phyloP scores from a whole-genome alignment of 2,888 invertebrate species.

The Didymodactylos carnosus region DNA sequence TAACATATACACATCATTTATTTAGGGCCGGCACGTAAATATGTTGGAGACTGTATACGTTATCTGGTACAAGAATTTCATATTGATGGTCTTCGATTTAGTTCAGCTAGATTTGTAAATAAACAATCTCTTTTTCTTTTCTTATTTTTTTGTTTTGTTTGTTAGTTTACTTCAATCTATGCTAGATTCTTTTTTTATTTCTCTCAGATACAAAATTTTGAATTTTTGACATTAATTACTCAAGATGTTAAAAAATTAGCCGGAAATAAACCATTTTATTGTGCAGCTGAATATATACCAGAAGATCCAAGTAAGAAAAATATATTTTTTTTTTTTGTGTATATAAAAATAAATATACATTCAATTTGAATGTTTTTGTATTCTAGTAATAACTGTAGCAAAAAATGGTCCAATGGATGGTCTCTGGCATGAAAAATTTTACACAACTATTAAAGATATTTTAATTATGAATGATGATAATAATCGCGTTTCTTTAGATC shows the following conservation, averaged over 20 bases:
- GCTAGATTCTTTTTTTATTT: too few species aligned
- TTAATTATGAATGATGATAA: background rate
- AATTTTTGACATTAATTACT: background rate
- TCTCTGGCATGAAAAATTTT: background rate
- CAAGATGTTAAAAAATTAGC: background rate
- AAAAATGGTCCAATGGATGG: background rate
- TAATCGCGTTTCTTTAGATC: background rate
- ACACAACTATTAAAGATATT: background rate
- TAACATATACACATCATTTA: too few species aligned
- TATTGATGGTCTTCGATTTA: too few species aligned
- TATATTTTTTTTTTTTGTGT: background rate
- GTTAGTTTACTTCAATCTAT: too few species aligned
- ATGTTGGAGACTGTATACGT: too few species aligned
- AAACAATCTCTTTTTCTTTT: too few species aligned
- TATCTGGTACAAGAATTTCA: too few species aligned
- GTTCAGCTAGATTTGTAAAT: too few species aligned
- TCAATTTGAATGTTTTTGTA: too few species aligned
- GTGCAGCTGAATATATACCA: background rate
- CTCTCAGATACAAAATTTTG: background rate
- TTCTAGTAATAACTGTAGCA: background rate
- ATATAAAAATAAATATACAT: too few species aligned
- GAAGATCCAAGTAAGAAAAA: background rate
- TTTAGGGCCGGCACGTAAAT: too few species aligned
- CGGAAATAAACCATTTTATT: background rate
- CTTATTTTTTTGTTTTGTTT: too few species aligned